Evolutionary conservation across 2,797 vertebrate species (phyloP), one percentile per base, ranked within the genome.

Genomic region (Linurgus olivaceus): DNA sequence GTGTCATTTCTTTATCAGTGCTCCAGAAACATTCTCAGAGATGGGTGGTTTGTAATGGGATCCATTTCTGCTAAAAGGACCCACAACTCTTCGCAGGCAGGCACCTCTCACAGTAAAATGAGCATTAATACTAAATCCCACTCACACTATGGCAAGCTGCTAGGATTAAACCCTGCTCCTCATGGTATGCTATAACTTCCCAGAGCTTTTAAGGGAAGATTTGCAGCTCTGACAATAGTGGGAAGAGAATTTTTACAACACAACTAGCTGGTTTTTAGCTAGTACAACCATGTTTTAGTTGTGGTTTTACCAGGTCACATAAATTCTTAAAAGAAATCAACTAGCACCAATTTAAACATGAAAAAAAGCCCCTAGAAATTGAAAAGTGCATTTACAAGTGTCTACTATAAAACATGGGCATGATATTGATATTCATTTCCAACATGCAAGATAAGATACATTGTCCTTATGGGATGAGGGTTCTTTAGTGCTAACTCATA

Each of bases 181-280:
- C 35, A 26, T 40, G 38, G 58, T n/a, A 16, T 1, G 2, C 38
- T 90, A 2, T 42, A 90, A 91, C n/a, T 87, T 86, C 62, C 40
- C 19, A 48, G 66, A 72, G 85, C 68, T 95, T 81, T 94, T 76
- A 93, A 84, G 70, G 48, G 40, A 62, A 75, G 48, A 93, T 91
- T 92, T 96, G 74, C 42, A 81, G 35, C 51, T 78, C 78, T 77
- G 65, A 42, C 58, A 71, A 78, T 24, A 65, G 28, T 26, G 35
- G 28, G 23, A 48, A 81, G 66, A 71, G 29, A 58, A 47, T 29
- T 93, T 95, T 57, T 88, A 42, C 35, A 82, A 47, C 40, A 45
- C n/a, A 94, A 18, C 24, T 62, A 72, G n/a, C 62, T 86, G 24
- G 0, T 73, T 85, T 85, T 86, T 58, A 85, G 37, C 33, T 80